A percentile compares a stretch with the other conserved stretches of the same genome.
Conservation (phyloP, 1,140 invertebrate genomes). For the Diploscapter pachys region DNA sequence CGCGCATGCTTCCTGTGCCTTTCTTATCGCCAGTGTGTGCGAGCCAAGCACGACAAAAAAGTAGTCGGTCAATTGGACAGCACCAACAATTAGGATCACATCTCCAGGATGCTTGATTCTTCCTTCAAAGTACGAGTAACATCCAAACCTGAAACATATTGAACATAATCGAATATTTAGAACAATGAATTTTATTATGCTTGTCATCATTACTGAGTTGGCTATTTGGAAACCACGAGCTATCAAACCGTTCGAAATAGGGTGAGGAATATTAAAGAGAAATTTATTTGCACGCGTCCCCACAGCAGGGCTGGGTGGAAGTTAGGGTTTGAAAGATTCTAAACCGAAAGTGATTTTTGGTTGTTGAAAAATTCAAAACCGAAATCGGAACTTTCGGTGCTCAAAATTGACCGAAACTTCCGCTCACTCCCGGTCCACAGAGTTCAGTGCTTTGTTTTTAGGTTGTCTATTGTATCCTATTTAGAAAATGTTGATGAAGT, state of each 20-base stretch:
- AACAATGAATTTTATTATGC: background rate
- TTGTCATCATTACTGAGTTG: too few relatives aligned
- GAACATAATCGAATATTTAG: background rate
- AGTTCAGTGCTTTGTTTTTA: too few relatives aligned
- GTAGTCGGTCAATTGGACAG: constrained; percentile 38
- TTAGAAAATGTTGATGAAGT: background rate
- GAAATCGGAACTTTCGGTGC: too few relatives aligned
- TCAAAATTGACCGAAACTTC: too few relatives aligned
- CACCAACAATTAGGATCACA: constrained; percentile 34
- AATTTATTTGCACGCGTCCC: too few relatives aligned
- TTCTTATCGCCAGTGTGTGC: constrained; percentile 43
- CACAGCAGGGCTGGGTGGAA: too few relatives aligned
- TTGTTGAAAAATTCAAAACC: too few relatives aligned
- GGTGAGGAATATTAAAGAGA: too few relatives aligned
- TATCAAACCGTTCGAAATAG: too few relatives aligned
- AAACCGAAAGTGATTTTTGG: background rate
- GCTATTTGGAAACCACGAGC: too few relatives aligned
- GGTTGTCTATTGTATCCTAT: too few relatives aligned
- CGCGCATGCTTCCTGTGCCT: constrained; percentile 20
- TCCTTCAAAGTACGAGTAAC: constrained; percentile 37
- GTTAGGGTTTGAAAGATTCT: constrained; percentile 8
- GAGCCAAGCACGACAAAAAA: constrained; percentile 43
- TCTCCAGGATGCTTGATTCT: constrained; percentile 39
- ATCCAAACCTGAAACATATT: constrained; percentile 35
- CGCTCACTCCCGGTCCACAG: too few relatives aligned